phyloP scores from a whole-genome alignment of 2,113 vertebrate genomes.

The Phoxinus phoxinus region DNA sequence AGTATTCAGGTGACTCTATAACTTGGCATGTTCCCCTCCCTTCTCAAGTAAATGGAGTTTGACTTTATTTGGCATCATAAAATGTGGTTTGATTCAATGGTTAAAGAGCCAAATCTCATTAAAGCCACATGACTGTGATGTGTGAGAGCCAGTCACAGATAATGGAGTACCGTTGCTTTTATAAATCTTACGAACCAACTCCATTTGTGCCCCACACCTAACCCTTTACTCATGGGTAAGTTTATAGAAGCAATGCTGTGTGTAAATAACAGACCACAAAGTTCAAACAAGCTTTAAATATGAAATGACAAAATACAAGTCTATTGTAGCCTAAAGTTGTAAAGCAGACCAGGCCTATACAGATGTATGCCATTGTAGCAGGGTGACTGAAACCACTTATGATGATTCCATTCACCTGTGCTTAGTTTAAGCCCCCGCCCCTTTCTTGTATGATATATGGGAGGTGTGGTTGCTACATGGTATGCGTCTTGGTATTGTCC shows the following conservation, averaged over 20 bases:
- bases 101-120: slow-evolving; percentile 67
- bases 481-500: too few relatives aligned
- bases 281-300: not conserved
- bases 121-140: slow-evolving; percentile 59
- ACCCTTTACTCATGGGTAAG: not conserved
- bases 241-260: not conserved
- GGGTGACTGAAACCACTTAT: too few relatives aligned
- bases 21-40: not conserved
- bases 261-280: not conserved
- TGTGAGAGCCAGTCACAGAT: slow-evolving; percentile 44
- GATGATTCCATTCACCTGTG: too few relatives aligned
- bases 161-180: slow-evolving; percentile 48
- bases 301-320: not conserved
- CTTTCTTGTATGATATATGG: too few relatives aligned
- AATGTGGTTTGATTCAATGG: slow-evolving; percentile 61
- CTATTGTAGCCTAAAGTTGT: not conserved
- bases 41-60: slow-evolving; percentile 65
- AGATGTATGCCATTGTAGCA: too few relatives aligned
- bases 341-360: not conserved
- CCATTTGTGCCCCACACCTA: slow-evolving; percentile 22
- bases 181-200: slow-evolving; percentile 43
- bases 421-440: too few relatives aligned
- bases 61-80: slow-evolving; percentile 68
- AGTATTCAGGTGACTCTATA: not conserved
- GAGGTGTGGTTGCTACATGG: too few relatives aligned